These are phyloP conservation scores for Anthopleura sola DNA, from an alignment of 64 coral and sea anemone genomes.

Conservation along the genomic window DNA sequence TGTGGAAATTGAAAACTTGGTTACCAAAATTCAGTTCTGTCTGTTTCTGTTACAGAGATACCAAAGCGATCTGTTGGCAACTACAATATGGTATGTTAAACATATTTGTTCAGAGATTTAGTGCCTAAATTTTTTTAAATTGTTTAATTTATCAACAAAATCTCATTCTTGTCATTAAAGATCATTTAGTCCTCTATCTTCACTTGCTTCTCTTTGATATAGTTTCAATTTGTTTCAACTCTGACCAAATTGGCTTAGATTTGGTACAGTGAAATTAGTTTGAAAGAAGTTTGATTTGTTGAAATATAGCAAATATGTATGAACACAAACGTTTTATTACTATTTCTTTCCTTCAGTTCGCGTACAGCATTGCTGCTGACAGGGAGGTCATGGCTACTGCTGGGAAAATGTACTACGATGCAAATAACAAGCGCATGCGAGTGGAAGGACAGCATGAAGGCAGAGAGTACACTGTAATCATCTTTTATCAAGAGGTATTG, in stretches of 20 bases:
- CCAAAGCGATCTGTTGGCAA: not conserved
- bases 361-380: not conserved
- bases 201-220: too few relatives aligned
- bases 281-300: too few relatives aligned
- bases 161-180: too few relatives aligned
- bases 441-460: not conserved
- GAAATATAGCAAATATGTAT: too few relatives aligned
- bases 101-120: not conserved
- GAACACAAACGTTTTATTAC: too few relatives aligned
- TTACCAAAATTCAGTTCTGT: not conserved
- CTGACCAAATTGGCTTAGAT: too few relatives aligned
- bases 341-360: not conserved
- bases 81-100: not conserved
- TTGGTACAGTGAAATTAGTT: too few relatives aligned
- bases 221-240: too few relatives aligned
- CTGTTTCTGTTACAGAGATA: not conserved
- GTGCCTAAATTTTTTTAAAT: too few relatives aligned
- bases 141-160: not conserved
- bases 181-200: too few relatives aligned
- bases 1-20: too few relatives aligned
- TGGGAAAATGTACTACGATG: conserved; percentile 1
- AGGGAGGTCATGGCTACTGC: not conserved
- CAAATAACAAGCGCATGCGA: not conserved
- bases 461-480: not conserved
- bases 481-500: not conserved